Evolutionary conservation across 1,140 invertebrate genomes (phyloP).

Genomic region (Drosophila pachea): DNA sequence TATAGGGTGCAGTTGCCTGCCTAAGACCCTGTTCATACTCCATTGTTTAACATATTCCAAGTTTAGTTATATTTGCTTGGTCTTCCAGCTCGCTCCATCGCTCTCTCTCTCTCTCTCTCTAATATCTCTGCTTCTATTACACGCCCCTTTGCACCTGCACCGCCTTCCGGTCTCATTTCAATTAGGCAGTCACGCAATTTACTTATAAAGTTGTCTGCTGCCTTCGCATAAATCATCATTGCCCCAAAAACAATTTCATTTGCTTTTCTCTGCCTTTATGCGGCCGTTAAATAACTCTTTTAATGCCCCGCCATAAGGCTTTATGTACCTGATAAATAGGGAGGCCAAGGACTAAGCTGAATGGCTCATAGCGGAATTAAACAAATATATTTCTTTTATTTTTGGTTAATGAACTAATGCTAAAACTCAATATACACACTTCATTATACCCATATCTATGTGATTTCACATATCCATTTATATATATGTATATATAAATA

Average conservation of each 20-base stretch:
- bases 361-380: too few species aligned
- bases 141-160: neutral
- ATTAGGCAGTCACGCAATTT: constrained; percentile 74
- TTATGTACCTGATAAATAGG: too few species aligned
- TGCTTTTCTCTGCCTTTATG: constrained; percentile 1
- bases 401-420: too few species aligned
- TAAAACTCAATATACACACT: too few species aligned
- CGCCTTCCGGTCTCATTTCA: constrained; percentile 51
- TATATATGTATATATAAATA: constrained; percentile 8
- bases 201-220: constrained; percentile 65
- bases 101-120: neutral
- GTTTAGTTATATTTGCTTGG: too few species aligned
- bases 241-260: constrained; percentile 42
- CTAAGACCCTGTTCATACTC: too few species aligned
- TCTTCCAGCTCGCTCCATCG: neutral
- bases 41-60: neutral
- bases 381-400: too few species aligned
- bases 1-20: too few species aligned
- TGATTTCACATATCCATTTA: constrained; percentile 28
- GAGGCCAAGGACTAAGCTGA: too few species aligned
- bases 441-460: too few species aligned
- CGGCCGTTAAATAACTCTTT: constrained; percentile 39
- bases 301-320: neutral
- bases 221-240: constrained; percentile 60
- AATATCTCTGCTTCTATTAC: constrained; percentile 12